Evolutionary conservation across 2,888 invertebrate genomes (phyloP).

Genomic region (Folsomia candida): DNA sequence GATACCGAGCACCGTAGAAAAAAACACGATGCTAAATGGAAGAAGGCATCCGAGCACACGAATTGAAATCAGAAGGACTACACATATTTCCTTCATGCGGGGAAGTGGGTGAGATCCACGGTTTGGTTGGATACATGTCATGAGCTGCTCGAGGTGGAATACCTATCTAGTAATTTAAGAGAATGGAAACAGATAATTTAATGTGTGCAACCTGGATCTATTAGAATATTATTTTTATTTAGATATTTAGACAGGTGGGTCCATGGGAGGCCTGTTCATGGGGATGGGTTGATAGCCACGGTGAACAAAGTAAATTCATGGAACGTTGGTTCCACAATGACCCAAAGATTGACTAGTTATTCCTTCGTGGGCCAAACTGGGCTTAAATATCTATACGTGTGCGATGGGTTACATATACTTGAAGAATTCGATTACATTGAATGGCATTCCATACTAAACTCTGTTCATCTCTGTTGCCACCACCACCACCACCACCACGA

Average conservation of each 20-base stretch:
- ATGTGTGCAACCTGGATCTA: slow-evolving; percentile 37
- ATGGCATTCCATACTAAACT: slow-evolving; percentile 11
- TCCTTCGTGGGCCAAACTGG: background rate
- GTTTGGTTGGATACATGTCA: too few relatives aligned
- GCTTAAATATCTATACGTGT: too few relatives aligned
- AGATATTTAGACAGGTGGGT: slow-evolving; percentile 43
- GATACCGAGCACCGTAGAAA: background rate
- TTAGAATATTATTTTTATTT: slow-evolving; percentile 44
- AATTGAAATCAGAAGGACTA: too few relatives aligned
- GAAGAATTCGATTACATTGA: slow-evolving; percentile 5
- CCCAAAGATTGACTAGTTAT: slow-evolving; percentile 2
- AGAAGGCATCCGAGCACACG: background rate
- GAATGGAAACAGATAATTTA: slow-evolving; percentile 25
- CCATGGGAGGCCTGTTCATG: slow-evolving; percentile 34
- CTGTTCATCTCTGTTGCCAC: background rate
- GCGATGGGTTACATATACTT: too few relatives aligned
- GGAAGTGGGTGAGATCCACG: too few relatives aligned
- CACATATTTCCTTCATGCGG: too few relatives aligned
- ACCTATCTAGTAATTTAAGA: too few relatives aligned
- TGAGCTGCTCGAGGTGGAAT: too few relatives aligned
- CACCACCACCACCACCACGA: slow-evolving; percentile 5
- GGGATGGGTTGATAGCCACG: slow-evolving; percentile 25
- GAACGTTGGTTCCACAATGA: slow-evolving; percentile 10
- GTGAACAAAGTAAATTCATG: slow-evolving; percentile 21
- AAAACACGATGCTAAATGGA: slow-evolving; percentile 6